These are phyloP conservation scores for Microcebus griseorufus DNA, from an alignment of 2,113 vertebrate species.

Conservation along the genomic window DNA sequence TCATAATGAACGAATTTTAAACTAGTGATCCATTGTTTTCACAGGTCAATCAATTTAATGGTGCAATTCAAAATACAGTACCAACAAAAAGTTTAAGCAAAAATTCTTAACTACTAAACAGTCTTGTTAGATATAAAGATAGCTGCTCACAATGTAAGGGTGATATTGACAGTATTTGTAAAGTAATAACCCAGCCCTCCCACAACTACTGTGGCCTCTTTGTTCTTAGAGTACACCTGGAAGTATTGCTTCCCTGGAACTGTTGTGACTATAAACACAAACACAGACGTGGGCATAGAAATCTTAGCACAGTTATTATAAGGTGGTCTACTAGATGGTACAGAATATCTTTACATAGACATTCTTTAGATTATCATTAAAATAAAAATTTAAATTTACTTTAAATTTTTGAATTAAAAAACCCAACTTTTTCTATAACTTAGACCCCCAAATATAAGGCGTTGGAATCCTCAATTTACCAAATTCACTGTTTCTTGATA, in stretches of 20 bases:
- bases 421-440: background rate
- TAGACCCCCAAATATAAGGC: background rate
- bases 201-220: background rate
- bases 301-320: background rate
- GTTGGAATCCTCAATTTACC: background rate
- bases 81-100: background rate
- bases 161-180: background rate
- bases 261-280: background rate
- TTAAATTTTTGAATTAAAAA: background rate
- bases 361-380: background rate
- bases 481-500: background rate
- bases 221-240: background rate
- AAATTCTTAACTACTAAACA: background rate
- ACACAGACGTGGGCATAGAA: background rate
- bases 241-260: background rate
- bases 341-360: background rate
- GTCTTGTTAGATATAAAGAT: background rate
- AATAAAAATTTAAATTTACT: background rate
- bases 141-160: background rate
- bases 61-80: background rate
- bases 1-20: conserved; percentile 32
- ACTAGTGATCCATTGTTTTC: background rate
- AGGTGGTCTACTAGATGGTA: background rate
- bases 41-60: background rate
- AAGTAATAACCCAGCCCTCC: background rate